These are phyloP conservation scores for Aphidius gifuensis DNA, from an alignment of 1,140 invertebrate genomes.

Conservation along the genomic window DNA sequence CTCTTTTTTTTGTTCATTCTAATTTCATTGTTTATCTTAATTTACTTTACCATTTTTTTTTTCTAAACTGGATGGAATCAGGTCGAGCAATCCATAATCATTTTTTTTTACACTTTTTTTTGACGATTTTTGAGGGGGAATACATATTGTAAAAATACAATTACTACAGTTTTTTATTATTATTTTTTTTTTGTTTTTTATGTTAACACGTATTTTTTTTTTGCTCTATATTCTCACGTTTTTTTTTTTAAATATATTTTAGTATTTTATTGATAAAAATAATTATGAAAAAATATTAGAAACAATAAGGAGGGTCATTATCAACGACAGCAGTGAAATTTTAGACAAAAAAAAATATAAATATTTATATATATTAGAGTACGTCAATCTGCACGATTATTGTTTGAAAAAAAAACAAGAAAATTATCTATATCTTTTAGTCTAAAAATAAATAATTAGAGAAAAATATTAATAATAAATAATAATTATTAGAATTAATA, in stretches of 20 bases:
- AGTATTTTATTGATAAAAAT: not conserved
- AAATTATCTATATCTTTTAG: not conserved
- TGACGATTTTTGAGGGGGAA: not conserved
- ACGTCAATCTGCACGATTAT: constrained; percentile 38
- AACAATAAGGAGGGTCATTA: no score
- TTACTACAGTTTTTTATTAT: constrained; percentile 10
- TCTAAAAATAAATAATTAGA: no score
- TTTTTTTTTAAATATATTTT: constrained; percentile 10
- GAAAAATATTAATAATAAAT: no score
- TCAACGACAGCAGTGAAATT: no score
- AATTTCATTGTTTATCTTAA: no score
- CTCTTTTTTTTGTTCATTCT: no score
- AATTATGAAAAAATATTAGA: no score
- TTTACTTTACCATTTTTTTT: not conserved
- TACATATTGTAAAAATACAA: not conserved
- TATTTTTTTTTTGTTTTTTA: constrained; percentile 7
- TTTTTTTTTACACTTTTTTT: not conserved
- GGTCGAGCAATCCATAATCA: no score
- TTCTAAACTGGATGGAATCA: not conserved
- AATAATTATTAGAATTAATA: no score
- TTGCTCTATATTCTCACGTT: no score
- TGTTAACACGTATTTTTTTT: not conserved
- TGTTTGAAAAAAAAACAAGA: not conserved
- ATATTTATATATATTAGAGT: constrained; percentile 11
- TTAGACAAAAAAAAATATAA: no score